Base-by-base conservation (phyloP, 2,113 vertebrate species). In the Otolemur garnettii region DNA sequence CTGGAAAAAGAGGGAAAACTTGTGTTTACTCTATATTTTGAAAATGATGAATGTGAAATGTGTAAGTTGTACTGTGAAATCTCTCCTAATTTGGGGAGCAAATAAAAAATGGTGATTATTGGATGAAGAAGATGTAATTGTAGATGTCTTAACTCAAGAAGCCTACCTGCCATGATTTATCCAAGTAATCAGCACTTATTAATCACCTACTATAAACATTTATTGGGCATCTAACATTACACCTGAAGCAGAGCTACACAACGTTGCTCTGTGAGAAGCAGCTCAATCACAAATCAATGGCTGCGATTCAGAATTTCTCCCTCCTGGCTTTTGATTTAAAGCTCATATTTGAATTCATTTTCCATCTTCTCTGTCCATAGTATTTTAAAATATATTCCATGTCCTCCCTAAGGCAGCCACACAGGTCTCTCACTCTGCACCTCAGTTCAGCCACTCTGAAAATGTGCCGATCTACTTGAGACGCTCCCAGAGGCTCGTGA, bases 251-350 rank as follows among this genome's bases (percentile, higher is more conserved):
- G 87, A 92, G 50, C 14, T 79, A 9, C 17, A 0, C 64, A 69
- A 11, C 5, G 4, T 9, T 53, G 24, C 45, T 60, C 75, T 62
- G 30, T 71, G 60, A 94, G 50, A 86, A 78, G 69, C 13, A 42
- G 57, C 68, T 78, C 62, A 74, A 69, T 90, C 28, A 59, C 66
- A 92, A 80, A 92, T 77, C 42, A 33, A 35, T 57, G 35, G 38
- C 53, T 57, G 2, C 45, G 59, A 35, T 50, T 95, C 62, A 64
- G 68, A 81, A 18, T 80, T 45, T 66, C n/a, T 90, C n/a, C 42
- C 33, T 72, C 5, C 68, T 94, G 19, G 17, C 77, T 87, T 83
- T 87, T 77, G 38, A 95, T 45, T 74, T 87, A 82, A 87, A 35
- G 15, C 10, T 84, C 7, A 1, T 64, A 57, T 90, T 55, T 57